Evolutionary conservation across 1,140 invertebrate genomes (phyloP).

Genomic region (Liolophura sinensis): DNA sequence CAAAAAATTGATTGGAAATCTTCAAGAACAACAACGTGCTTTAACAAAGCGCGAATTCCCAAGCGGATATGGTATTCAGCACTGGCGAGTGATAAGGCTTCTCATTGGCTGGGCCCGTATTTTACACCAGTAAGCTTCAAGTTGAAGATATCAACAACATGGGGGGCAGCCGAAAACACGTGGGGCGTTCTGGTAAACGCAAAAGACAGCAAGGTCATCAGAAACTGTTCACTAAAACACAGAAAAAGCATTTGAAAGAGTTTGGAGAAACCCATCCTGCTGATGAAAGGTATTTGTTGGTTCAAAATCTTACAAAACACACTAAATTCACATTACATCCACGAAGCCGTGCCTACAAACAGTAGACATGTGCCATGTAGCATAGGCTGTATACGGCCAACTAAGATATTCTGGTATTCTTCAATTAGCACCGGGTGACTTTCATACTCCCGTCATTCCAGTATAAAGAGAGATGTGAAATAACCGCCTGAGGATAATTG

Average conservation of each 20-base stretch:
- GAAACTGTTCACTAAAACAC: conserved; percentile 7
- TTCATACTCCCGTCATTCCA: no score
- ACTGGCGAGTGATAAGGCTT: neutral
- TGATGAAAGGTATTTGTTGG: conserved; percentile 12
- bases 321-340: neutral
- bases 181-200: neutral
- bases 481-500: no score
- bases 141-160: no score
- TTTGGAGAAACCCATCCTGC: conserved; percentile 23
- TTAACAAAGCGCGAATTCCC: neutral
- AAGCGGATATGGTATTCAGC: neutral
- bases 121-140: neutral
- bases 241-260: conserved; percentile 18
- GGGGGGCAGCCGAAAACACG: no score
- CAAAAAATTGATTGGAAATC: neutral
- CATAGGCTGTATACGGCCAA: no score
- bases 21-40: neutral
- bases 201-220: conserved; percentile 12
- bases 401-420: no score
- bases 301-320: neutral
- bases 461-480: no score
- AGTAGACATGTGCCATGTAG: no score
- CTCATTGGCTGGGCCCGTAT: neutral
- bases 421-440: no score
- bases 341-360: no score